Percentiles rank a stretch among this genome's conserved stretches.
Conservation (phyloP, 1,140 invertebrate species). For the Drosophila nannoptera region DNA sequence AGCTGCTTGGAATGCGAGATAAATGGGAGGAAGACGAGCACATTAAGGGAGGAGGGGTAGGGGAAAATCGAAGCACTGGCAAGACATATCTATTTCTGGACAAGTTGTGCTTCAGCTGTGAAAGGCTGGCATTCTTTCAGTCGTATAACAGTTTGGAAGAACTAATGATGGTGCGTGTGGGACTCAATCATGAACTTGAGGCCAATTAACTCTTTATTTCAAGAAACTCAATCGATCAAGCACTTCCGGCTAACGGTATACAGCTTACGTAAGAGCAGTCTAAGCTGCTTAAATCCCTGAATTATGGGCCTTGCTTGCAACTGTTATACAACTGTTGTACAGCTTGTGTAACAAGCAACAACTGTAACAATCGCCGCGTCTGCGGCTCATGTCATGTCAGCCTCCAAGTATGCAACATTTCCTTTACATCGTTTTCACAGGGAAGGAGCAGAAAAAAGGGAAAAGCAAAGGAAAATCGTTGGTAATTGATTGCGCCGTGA, state of each 20-base stretch:
- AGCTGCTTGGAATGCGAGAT: background rate
- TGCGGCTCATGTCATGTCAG: background rate
- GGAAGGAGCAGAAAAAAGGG: conserved; percentile 11
- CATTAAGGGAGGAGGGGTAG: background rate
- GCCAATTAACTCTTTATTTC: too few relatives aligned
- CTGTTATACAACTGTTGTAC: background rate
- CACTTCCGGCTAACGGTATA: too few relatives aligned
- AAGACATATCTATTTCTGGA: too few relatives aligned
- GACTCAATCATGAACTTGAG: too few relatives aligned
- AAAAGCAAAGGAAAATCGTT: conserved; percentile 28
- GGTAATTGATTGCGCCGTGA: conserved; percentile 58
- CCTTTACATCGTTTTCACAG: conserved; percentile 11
- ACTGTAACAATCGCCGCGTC: background rate
- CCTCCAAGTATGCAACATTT: conserved; percentile 39
- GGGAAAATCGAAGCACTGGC: too few relatives aligned
- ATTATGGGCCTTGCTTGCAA: too few relatives aligned
- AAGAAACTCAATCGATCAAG: too few relatives aligned
- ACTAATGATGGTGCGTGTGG: too few relatives aligned
- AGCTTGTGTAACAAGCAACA: background rate
- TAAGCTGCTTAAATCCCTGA: background rate
- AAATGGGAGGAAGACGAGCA: background rate
- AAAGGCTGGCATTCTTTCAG: too few relatives aligned
- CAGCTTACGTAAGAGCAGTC: background rate
- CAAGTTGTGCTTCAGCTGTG: too few relatives aligned
- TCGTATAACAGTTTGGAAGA: too few relatives aligned